Percentiles rank a stretch among this genome's conserved stretches.
These are phyloP conservation scores for Strigamia maritima DNA, from an alignment of 2,888 invertebrate genomes.

Conservation along the genomic window DNA sequence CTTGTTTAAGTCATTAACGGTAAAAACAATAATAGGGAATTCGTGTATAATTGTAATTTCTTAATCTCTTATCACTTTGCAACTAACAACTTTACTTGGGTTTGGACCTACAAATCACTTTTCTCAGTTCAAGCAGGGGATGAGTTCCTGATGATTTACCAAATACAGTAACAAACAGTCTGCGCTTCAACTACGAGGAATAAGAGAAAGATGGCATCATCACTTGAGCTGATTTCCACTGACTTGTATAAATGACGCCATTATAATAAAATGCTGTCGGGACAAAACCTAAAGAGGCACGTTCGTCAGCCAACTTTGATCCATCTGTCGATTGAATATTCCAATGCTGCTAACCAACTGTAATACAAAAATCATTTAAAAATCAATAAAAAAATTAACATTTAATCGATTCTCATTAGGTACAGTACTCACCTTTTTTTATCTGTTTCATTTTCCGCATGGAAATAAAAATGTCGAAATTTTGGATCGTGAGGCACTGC, in stretches of 20 bases:
- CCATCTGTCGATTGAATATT: conserved; percentile 91
- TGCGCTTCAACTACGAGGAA: conserved; percentile 30
- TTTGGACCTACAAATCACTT: conserved; percentile 23
- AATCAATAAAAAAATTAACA: conserved; percentile 18
- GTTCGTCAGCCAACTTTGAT: conserved; percentile 50
- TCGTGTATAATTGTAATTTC: not conserved
- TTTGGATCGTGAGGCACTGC: conserved; percentile 81
- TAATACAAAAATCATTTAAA: conserved; percentile 49
- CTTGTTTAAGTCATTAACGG: not conserved
- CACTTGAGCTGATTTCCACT: conserved; percentile 22
- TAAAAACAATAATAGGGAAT: conserved; percentile 15
- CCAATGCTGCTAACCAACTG: conserved; percentile 90
- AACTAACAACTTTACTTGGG: conserved; percentile 32
- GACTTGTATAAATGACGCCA: conserved; percentile 18
- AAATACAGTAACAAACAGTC: conserved; percentile 26
- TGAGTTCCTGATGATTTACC: conserved; percentile 31
- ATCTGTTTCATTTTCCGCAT: conserved; percentile 91
- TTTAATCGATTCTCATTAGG: too few species aligned
- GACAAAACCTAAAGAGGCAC: conserved; percentile 35
- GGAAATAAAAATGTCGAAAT: conserved; percentile 85
- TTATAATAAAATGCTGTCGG: conserved; percentile 16
- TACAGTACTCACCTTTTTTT: conserved; percentile 82
- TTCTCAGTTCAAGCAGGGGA: conserved; percentile 34
- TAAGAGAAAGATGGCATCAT: conserved; percentile 25
- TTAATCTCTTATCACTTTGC: conserved; percentile 25